Evolutionary conservation across 2,888 invertebrate genomes (phyloP), one percentile per base, ranked within the genome.

Genomic region (Branchipolynoe longqiensis): DNA sequence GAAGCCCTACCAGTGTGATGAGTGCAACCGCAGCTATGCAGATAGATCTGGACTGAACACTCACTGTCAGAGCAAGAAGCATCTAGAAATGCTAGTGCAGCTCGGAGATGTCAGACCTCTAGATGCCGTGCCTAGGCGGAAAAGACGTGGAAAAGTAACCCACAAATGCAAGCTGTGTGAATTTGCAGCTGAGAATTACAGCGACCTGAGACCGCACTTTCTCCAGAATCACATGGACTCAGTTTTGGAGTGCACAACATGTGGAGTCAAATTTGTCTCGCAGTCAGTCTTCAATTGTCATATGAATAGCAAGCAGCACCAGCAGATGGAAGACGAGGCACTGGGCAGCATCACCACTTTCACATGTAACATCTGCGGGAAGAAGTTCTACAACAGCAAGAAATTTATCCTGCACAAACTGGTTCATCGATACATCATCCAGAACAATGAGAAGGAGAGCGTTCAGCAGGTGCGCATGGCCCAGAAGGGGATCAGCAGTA

Each of bases 111-210:
- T 78, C 25, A 25, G 78, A 6, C 78, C 78, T 31, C 3, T 48
- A 25, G 54, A 78, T 2, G 48, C 41, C 6, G 38, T 4, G 33
- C 3, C 41, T n/a, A 41, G 8, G 38, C 41, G 59, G 31, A 74
- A 36, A 33, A 18, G 48, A 74, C 36, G n/a, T 41, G 41, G 38
- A 85, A 84, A 84, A 82, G 84, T 41, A 31, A 85, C 74, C 48
- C 74, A 83, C 83, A 91, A 91, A 83, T 93, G 93, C 87, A 89
- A 90, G 28, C 90, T 90, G 64, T 93, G 93, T 88, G 90, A 90
- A 12, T 91, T 90, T 86, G 90, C 86, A 40, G 90, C 90, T 6
- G 82, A 84, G 2, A 87, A 88, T n/a, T 91, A 91, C 74, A 87
- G 88, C 38, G 91, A 91, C 40, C 86, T 93, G 12, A 86, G 91